These are phyloP conservation scores for Periophthalmus modestus DNA, from an alignment of 2,113 vertebrate genomes.

Conservation along the genomic window DNA sequence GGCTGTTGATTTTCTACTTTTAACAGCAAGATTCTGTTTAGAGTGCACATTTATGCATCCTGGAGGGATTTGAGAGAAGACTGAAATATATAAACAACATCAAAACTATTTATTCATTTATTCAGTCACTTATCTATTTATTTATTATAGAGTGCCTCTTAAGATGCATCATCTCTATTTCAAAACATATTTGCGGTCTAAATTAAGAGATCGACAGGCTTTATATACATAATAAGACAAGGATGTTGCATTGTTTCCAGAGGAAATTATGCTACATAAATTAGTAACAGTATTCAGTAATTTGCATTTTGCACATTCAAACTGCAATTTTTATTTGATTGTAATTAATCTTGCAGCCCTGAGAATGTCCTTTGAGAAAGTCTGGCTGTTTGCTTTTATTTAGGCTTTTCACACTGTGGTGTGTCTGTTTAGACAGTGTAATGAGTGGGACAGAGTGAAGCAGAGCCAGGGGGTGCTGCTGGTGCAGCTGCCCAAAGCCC, in stretches of 20 bases:
- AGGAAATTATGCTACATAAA: not conserved
- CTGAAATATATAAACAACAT: no score
- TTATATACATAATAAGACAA: not conserved
- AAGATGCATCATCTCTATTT: no score
- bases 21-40: no score
- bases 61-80: no score
- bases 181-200: no score
- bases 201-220: no score
- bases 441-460: conserved; percentile 32
- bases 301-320: not conserved
- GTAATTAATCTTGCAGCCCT: not conserved
- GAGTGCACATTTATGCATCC: no score
- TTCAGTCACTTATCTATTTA: no score
- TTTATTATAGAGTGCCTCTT: no score
- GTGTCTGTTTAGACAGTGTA: conserved; percentile 5
- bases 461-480: conserved; percentile 56
- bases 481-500: conserved; percentile 35
- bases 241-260: not conserved
- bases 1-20: no score
- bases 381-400: not conserved
- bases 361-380: not conserved
- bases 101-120: no score
- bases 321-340: not conserved
- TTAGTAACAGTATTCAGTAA: not conserved
- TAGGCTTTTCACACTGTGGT: not conserved